Conservation (phyloP, 2,888 invertebrate genomes). For the Chymomyza amoena region DNA sequence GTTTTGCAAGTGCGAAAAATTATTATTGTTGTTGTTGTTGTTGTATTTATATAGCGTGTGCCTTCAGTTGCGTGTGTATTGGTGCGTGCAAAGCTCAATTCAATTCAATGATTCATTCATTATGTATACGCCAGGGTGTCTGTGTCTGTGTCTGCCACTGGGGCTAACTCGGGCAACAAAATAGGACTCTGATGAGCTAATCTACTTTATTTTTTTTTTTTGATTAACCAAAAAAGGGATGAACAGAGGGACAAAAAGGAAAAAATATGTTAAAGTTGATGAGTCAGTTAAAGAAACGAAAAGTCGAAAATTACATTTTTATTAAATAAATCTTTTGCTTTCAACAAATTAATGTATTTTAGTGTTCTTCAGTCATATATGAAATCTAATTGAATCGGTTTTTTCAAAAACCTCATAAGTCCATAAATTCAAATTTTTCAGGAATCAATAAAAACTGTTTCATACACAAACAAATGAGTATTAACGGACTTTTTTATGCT, state of each 20-base stretch:
- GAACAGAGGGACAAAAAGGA: not conserved
- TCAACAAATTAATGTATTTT: not conserved
- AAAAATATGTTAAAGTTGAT: not conserved
- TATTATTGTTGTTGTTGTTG: conserved; percentile 16
- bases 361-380: too few relatives aligned
- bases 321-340: not conserved
- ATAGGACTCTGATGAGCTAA: not conserved
- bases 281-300: not conserved
- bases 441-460: too few relatives aligned
- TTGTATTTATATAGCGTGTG: too few relatives aligned
- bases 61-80: conserved; percentile 10
- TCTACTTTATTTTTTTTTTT: not conserved
- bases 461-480: too few relatives aligned
- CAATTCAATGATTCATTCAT: conserved; percentile 50
- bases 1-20: conserved; percentile 45
- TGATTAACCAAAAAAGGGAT: not conserved
- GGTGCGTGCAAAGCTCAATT: conserved; percentile 16
- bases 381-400: too few relatives aligned
- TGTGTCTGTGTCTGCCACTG: conserved; percentile 50
- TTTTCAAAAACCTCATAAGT: too few relatives aligned
- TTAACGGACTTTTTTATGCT: too few relatives aligned
- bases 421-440: too few relatives aligned
- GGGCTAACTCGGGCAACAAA: conserved; percentile 22
- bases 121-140: conserved; percentile 60
- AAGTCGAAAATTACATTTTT: not conserved